A percentile compares a stretch with the other conserved stretches of the same genome.
Conservation (phyloP, 2,113 vertebrate species). For the Butorides virescens region DNA sequence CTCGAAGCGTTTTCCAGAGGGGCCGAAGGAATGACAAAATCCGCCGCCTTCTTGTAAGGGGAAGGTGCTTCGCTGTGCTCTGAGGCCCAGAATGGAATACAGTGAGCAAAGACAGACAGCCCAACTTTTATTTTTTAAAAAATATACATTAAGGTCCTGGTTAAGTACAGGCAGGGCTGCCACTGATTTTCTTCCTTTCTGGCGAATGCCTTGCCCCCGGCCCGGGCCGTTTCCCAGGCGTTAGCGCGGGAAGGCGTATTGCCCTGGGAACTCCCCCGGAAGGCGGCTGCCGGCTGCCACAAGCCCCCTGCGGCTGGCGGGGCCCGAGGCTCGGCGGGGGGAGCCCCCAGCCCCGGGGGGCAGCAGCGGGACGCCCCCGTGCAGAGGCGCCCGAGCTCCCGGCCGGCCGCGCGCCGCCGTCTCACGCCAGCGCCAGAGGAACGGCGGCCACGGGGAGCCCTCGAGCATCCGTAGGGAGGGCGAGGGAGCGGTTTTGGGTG, state of each 20-base stretch:
- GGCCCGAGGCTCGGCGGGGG: no score
- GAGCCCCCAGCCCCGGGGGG: no score
- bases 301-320: not conserved
- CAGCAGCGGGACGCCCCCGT: not conserved
- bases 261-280: not conserved
- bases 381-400: not conserved
- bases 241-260: not conserved
- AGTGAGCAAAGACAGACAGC: not conserved
- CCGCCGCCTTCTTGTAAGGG: not conserved
- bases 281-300: not conserved
- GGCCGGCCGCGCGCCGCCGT: rapidly evolving
- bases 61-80: not conserved
- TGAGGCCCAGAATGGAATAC: not conserved
- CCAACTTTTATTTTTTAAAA: not conserved
- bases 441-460: not conserved
- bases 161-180: not conserved
- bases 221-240: not conserved
- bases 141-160: not conserved
- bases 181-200: not conserved
- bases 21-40: not conserved
- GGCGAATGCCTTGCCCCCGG: not conserved
- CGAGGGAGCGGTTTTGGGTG: not conserved
- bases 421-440: not conserved
- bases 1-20: conserved; percentile 23
- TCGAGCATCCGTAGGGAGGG: not conserved